These are phyloP conservation scores for Marcusenius ussheri DNA, from an alignment of 2,113 vertebrate species.

Conservation along the genomic window DNA sequence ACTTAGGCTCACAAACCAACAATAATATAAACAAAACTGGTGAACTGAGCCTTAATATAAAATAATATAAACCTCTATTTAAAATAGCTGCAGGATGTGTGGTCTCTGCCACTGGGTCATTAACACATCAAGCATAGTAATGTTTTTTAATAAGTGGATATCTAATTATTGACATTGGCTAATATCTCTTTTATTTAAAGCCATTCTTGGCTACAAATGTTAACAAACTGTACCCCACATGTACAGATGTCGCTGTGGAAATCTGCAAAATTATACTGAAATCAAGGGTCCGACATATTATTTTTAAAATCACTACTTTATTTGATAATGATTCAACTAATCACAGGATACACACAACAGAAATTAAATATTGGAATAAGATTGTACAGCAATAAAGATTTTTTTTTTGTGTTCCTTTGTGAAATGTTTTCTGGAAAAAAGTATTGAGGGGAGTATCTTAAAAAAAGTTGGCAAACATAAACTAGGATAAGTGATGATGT, in stretches of 20 bases:
- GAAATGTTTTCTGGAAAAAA: slow-evolving; percentile 17
- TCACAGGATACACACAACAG: slow-evolving; percentile 50
- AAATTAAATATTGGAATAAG: slow-evolving; percentile 51
- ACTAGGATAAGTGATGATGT: neutral
- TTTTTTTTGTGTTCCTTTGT: slow-evolving; percentile 31
- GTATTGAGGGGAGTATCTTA: neutral
- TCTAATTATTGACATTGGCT: neutral
- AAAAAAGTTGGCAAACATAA: neutral
- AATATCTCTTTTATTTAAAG: slow-evolving; percentile 1
- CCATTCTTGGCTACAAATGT: neutral
- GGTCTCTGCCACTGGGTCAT: neutral
- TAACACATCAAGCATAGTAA: neutral
- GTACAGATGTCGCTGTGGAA: neutral
- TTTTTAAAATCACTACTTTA: slow-evolving; percentile 60
- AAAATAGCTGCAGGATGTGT: neutral
- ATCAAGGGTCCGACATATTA: slow-evolving; percentile 13
- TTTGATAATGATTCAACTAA: slow-evolving; percentile 56
- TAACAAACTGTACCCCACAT: neutral
- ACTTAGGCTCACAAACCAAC: neutral
- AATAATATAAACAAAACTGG: neutral
- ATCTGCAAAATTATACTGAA: neutral
- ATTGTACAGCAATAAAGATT: slow-evolving; percentile 43
- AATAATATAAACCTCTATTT: neutral
- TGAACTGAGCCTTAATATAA: neutral
- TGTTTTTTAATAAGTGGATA: neutral